Conservation (phyloP, 1,140 invertebrate genomes). For the Grapholita molesta region DNA sequence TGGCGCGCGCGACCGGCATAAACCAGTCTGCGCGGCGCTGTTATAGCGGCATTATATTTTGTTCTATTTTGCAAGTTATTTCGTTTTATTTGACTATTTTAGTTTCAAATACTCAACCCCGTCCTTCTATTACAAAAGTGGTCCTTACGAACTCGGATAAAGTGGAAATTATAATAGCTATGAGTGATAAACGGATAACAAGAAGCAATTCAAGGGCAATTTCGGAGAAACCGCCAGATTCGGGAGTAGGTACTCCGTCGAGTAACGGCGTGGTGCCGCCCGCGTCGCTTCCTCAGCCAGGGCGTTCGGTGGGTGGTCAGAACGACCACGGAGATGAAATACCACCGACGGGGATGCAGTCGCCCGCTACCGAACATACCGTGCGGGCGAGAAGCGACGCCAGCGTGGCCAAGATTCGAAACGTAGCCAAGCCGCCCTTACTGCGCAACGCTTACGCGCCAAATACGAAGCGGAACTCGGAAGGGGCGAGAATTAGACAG, state of each 20-base stretch:
- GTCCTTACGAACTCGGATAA: neutral
- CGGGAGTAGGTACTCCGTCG: neutral
- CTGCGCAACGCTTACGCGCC: neutral
- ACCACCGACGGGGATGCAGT: neutral
- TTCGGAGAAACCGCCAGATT: neutral
- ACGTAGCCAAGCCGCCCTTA: neutral
- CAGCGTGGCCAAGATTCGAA: neutral
- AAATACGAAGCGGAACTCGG: neutral
- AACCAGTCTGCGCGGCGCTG: too few species aligned
- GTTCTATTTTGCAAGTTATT: too few species aligned
- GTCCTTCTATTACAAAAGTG: neutral
- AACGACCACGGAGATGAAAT: neutral
- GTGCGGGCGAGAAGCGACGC: neutral
- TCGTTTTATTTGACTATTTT: too few species aligned
- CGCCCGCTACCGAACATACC: neutral
- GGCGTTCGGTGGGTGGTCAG: neutral
- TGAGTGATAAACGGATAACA: neutral
- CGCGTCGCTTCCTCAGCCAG: neutral
- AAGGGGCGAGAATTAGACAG: neutral
- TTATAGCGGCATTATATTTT: too few species aligned
- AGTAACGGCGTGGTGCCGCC: neutral
- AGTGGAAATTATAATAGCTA: neutral
- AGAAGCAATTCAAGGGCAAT: neutral
- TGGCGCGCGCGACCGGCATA: too few species aligned
- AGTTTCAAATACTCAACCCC: neutral